Evolutionary conservation across 2,888 invertebrate genomes (phyloP), one percentile per base, ranked within the genome.

Genomic region (Linnaemya tessellans): DNA sequence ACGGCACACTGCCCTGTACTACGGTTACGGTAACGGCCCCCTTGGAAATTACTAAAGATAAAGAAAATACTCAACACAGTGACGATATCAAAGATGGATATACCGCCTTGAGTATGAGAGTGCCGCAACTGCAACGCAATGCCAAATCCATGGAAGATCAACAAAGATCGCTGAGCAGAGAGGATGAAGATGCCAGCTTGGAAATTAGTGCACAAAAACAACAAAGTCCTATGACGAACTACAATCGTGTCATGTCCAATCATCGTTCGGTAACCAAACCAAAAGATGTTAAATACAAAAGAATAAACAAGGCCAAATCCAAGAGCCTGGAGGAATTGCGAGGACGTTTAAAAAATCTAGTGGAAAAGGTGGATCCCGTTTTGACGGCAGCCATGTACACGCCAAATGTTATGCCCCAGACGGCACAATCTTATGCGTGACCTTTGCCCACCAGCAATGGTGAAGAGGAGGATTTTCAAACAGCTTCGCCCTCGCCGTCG

Each of bases 261-360:
- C 97, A 97, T 92, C 94, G 97, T 87, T 97, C 97, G 71, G 97
- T 97, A 70, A 97, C 97, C 7, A 97, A 97, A 91, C 97, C 97
- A 87, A 97, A 97, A 93, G 97, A 97, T 91, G 97, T 97, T 43
- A 97, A 97, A 93, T 97, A 97, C 93, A 97, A 97, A 92, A 94
- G 97, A 90, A 97, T 97, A 92, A 97, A 97, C 91, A 97, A 97
- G 91, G 97, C 97, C 7, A 97, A 97, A 91, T 97, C 97, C 84
- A 97, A 97, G 93, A 97, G 97, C 89, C 93, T 97, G 87, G 97
- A 97, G 89, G 97, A 97, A 90, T 91, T 97, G 80, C 93, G 97
- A 3, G 97, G 97, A 0, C 94, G 97, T 86, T 94, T 97, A 90
- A 96, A 96, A 94, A 96, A 96, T 91, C 96, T 97, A 95, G 97